Base-by-base conservation (phyloP, 2,113 vertebrate species). In the Sula dactylatra region DNA sequence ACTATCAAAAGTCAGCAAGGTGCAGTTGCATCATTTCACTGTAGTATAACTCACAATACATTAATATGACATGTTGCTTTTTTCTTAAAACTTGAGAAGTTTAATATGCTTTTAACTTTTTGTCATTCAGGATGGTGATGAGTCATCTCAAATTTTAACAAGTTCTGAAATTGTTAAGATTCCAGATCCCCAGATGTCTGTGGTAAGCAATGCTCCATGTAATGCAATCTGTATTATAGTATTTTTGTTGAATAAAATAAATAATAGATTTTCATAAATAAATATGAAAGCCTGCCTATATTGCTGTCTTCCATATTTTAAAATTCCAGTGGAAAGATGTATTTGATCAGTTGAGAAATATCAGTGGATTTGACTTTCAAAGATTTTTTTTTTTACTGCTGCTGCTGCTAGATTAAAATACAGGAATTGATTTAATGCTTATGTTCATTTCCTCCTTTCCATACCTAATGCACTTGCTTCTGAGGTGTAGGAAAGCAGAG, bases 131-230 rank as follows among this genome's bases (percentile, higher is more conserved):
- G 99, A 99, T 74, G 99, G 99, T 95, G 99, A 99, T 84, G 99
- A 99, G 12, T 95, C 98, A 4, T 98, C 98, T 45, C 98, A 99
- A 11, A 98, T 99, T 96, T 98, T 98, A 86, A 99, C 99, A 92
- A 99, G 98, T 97, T 99, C 99, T 52, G 99, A 99, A 93, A 99
- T 99, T 49, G 99, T 99, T 89, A 99, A 99, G 98, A 99, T 99
- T 96, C 99, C 99, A n/a, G 99, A 99, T 96, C 99, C 99, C 14
- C 99, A 99, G 95, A 99, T 99, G 99, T 99, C 98, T 93, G 99
- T 99, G 99, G 99, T 99, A 97, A 99, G 99, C 94, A 50, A 9
- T 78, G 12, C 16, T 96, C 18, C n/a, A 4, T 72, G 26, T 32
- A 77, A 11, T 67, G 11, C 22, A 50, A 7, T 67, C 25, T 36